A percentile compares a stretch with the other conserved stretches of the same genome.
These are phyloP conservation scores for Coremacera marginata DNA, from an alignment of 2,888 invertebrate genomes.

Conservation along the genomic window DNA sequence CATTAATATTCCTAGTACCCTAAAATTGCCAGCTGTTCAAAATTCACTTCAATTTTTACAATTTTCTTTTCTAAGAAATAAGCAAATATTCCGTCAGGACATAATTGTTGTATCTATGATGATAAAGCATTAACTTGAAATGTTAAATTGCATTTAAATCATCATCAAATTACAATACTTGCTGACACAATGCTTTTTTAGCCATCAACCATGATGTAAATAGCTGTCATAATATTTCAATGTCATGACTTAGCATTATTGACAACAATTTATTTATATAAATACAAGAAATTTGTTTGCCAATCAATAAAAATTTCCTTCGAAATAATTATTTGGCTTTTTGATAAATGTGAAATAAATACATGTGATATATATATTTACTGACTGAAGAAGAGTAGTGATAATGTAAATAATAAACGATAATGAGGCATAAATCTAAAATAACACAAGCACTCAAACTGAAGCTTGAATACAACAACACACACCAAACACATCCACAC, in stretches of 20 bases:
- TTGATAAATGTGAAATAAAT: neutral
- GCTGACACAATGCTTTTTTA: too few relatives aligned
- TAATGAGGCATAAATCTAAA: neutral
- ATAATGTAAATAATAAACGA: neutral
- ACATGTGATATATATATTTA: neutral
- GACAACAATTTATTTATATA: neutral
- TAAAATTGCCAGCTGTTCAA: too few relatives aligned
- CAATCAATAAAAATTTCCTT: neutral
- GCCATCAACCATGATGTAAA: too few relatives aligned
- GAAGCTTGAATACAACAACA: neutral
- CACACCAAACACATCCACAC: neutral
- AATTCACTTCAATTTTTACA: too few relatives aligned
- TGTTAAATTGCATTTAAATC: too few relatives aligned
- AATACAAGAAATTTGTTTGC: neutral
- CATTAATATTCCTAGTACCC: too few relatives aligned
- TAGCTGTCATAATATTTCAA: neutral
- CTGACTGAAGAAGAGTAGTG: neutral
- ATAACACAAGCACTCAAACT: neutral
- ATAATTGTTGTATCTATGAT: too few relatives aligned
- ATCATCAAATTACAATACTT: too few relatives aligned
- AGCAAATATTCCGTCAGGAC: too few relatives aligned
- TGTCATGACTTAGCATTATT: neutral
- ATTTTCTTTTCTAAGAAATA: too few relatives aligned
- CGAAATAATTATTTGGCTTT: neutral
- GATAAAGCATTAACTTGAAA: too few relatives aligned